Conservation (phyloP, 2,797 vertebrate genomes). For the Todus mexicanus region DNA sequence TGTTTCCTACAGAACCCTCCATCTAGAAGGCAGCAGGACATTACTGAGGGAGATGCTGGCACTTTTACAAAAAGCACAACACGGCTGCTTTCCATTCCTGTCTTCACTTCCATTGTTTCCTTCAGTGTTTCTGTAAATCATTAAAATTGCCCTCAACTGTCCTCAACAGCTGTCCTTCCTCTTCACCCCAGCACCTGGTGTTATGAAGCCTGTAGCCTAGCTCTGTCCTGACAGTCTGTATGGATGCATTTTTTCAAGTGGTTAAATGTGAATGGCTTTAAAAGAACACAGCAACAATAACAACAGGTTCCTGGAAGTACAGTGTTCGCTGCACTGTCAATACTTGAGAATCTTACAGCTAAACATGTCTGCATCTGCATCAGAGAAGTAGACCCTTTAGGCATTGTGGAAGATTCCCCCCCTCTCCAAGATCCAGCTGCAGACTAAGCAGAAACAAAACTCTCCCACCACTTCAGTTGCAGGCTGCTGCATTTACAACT, state of each 20-base stretch:
- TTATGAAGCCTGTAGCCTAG: background rate
- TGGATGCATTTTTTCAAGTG: background rate
- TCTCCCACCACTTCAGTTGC: conserved; percentile 1
- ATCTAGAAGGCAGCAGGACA: background rate
- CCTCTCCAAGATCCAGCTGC: conserved; percentile 2
- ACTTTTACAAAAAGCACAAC: background rate
- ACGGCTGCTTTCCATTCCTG: background rate
- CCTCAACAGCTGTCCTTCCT: background rate
- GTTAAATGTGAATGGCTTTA: background rate
- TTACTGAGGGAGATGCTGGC: background rate
- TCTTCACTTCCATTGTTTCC: background rate
- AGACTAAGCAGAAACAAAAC: conserved; percentile 17
- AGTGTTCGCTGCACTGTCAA: background rate
- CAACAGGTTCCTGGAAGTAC: background rate
- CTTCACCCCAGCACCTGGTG: background rate
- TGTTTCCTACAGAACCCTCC: background rate
- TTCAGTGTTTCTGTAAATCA: background rate
- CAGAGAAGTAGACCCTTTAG: background rate
- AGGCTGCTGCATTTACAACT: conserved; percentile 46
- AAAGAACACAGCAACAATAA: background rate
- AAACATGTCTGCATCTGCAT: background rate
- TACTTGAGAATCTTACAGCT: background rate
- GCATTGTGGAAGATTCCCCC: background rate
- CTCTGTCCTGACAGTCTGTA: background rate
- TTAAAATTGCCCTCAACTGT: background rate